A percentile compares a stretch with the other conserved stretches of the same genome.
Evolutionary conservation across 2,113 vertebrate species (phyloP).

Genomic region (Mustela nigripes): DNA sequence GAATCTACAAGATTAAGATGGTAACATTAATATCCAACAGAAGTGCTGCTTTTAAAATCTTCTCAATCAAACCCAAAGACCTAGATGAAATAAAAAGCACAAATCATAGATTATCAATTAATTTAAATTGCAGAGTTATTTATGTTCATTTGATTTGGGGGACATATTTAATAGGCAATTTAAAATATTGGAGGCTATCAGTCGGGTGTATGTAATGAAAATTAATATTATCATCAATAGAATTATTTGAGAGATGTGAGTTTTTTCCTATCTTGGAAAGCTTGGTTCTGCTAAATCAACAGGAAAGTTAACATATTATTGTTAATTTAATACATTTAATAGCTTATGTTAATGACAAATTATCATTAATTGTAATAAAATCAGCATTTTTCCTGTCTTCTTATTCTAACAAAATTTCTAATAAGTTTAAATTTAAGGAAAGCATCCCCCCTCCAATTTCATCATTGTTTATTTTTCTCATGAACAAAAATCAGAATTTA

Average conservation of each 20-base stretch:
- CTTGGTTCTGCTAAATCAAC: background rate
- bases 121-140: slow-evolving; percentile 17
- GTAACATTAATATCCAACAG: slow-evolving; percentile 21
- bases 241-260: background rate
- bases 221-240: background rate
- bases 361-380: background rate
- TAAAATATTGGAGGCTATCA: background rate
- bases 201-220: background rate
- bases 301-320: background rate
- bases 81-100: slow-evolving; percentile 25
- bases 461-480: background rate
- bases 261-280: background rate
- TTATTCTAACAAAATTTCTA: background rate
- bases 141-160: background rate
- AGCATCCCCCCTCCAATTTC: background rate
- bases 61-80: background rate
- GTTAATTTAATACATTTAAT: background rate
- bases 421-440: background rate
- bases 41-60: slow-evolving; percentile 6
- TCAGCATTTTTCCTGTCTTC: background rate
- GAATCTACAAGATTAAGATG: slow-evolving; percentile 15
- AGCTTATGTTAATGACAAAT: background rate
- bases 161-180: background rate
- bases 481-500: background rate
- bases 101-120: slow-evolving; percentile 21